Evolutionary conservation across 2,888 invertebrate species (phyloP).

Genomic region (Ichneumoninae sp.): DNA sequence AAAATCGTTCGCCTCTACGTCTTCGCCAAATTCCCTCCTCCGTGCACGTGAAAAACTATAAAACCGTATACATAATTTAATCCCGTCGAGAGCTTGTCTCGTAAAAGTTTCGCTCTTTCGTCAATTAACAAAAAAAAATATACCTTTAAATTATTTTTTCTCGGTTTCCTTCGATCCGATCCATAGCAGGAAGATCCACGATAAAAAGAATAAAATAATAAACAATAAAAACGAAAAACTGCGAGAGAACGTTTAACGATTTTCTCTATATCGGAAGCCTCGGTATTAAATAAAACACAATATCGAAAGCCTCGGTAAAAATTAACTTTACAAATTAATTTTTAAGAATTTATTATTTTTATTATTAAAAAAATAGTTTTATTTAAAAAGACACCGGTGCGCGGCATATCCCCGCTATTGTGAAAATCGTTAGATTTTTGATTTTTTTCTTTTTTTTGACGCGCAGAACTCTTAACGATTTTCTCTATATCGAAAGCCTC

Average conservation of each 20-base stretch:
- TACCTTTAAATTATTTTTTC: neutral
- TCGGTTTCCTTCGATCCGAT: neutral
- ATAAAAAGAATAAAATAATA: neutral
- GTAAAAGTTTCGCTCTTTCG: conserved; percentile 50
- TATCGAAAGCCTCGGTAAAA: too few relatives aligned
- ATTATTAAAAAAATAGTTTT: too few relatives aligned
- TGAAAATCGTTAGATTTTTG: too few relatives aligned
- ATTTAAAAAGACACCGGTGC: too few relatives aligned
- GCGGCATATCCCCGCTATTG: too few relatives aligned
- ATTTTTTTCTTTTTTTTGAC: too few relatives aligned
- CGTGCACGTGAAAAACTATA: conserved; percentile 60
- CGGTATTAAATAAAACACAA: too few relatives aligned
- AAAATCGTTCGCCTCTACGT: conserved; percentile 59
- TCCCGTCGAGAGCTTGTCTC: conserved; percentile 42
- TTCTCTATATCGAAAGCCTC: too few relatives aligned
- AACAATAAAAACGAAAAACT: neutral
- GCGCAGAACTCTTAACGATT: conserved; percentile 85
- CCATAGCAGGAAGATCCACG: neutral
- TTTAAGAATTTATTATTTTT: too few relatives aligned
- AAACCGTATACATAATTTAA: conserved; percentile 60
- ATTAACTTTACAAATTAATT: too few relatives aligned
- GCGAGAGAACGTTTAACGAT: conserved; percentile 32
- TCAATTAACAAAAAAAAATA: conserved; percentile 42
- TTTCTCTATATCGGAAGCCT: too few relatives aligned
- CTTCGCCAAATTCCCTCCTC: conserved; percentile 13